A percentile compares a stretch with the other conserved stretches of the same genome.
phyloP scores from a whole-genome alignment of 2,888 invertebrate genomes.

The Lathronympha strigana region DNA sequence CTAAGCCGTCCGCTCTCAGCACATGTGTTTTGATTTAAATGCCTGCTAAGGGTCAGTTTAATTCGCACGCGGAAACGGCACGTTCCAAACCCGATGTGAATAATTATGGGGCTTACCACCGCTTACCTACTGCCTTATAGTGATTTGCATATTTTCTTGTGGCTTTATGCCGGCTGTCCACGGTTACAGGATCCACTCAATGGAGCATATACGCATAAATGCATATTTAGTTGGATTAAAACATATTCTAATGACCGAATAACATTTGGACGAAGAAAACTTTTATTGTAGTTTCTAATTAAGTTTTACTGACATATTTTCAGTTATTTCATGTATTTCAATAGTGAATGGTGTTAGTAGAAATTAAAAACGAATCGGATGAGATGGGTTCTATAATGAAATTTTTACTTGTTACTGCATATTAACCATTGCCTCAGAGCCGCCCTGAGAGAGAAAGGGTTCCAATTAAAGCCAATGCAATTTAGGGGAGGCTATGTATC shows the following conservation, averaged over 20 bases:
- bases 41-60: slow-evolving; percentile 80
- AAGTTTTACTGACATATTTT: neutral
- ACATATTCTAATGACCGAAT: slow-evolving; percentile 20
- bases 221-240: slow-evolving; percentile 34
- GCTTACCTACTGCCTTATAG: slow-evolving; percentile 83
- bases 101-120: slow-evolving; percentile 83
- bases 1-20: slow-evolving; percentile 79
- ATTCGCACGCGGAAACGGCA: slow-evolving; percentile 75
- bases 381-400: slow-evolving; percentile 25
- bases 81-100: slow-evolving; percentile 83
- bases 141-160: slow-evolving; percentile 83
- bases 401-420: slow-evolving; percentile 41
- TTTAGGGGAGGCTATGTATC: slow-evolving; percentile 38
- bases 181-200: slow-evolving; percentile 51
- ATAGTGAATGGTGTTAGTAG: neutral
- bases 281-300: slow-evolving; percentile 5
- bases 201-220: slow-evolving; percentile 42
- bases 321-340: neutral
- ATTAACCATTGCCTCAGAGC: slow-evolving; percentile 38
- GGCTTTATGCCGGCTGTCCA: slow-evolving; percentile 68
- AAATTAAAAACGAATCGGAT: slow-evolving; percentile 6
- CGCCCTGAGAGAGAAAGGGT: slow-evolving; percentile 39
- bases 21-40: slow-evolving; percentile 83
- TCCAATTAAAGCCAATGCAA: slow-evolving; percentile 39
- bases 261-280: slow-evolving; percentile 1